Percentiles rank a stretch among this genome's conserved stretches.
Conservation (phyloP, 2,797 vertebrate species). For the Enteromius viviparus region DNA sequence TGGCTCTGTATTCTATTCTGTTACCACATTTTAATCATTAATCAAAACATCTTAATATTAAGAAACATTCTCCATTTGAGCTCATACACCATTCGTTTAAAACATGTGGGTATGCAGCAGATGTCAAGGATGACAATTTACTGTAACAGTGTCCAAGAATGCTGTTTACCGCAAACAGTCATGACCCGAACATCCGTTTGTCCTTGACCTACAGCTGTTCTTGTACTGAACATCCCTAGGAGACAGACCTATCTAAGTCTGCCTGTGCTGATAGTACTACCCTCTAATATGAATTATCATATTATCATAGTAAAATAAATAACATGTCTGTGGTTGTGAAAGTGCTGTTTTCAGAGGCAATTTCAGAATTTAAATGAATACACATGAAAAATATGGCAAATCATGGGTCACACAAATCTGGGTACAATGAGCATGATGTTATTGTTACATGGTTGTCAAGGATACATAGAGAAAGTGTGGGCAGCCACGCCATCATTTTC, state of each 20-base stretch:
- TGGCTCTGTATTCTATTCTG: neutral
- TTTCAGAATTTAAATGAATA: neutral
- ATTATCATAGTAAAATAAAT: too few species aligned
- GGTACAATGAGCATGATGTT: too few species aligned
- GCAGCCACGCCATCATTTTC: too few species aligned
- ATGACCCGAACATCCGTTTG: constrained; percentile 50
- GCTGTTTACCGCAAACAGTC: constrained; percentile 41
- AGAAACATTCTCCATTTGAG: neutral
- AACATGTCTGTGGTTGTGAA: neutral
- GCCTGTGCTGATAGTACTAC: neutral
- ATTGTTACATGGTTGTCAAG: too few species aligned
- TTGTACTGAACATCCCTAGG: constrained; percentile 53
- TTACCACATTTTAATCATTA: neutral
- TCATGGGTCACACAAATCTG: neutral
- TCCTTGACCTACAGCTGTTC: constrained; percentile 53
- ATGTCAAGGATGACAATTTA: constrained; percentile 6
- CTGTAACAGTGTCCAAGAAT: constrained; percentile 31
- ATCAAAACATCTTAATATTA: neutral
- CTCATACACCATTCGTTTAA: neutral
- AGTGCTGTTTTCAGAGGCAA: neutral
- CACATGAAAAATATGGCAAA: neutral
- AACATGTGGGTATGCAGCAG: neutral
- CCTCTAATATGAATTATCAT: neutral
- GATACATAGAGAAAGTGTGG: too few species aligned
- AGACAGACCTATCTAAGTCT: constrained; percentile 40